A percentile compares a stretch with the other conserved stretches of the same genome.
These are phyloP conservation scores for Bothrops alternatus DNA, from an alignment of 2,797 vertebrate genomes.

Conservation along the genomic window DNA sequence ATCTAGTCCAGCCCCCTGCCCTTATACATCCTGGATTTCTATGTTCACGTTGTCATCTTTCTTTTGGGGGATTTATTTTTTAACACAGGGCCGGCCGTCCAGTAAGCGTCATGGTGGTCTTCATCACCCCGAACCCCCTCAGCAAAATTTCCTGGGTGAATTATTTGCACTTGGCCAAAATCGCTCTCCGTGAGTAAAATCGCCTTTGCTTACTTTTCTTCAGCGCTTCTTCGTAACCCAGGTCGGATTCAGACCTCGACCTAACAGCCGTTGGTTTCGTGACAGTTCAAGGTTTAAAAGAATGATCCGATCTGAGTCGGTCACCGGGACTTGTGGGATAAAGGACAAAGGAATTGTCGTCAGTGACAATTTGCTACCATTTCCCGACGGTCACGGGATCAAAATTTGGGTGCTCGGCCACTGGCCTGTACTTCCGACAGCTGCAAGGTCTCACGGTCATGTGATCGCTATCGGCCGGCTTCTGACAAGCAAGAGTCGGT, in stretches of 20 bases:
- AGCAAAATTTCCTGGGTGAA: conserved; percentile 95
- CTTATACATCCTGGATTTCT: no score
- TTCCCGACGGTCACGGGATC: not conserved
- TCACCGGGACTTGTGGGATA: not conserved
- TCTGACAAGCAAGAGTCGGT: not conserved
- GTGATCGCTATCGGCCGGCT: no score
- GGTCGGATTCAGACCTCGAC: rapidly evolving
- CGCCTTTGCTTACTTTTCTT: no score
- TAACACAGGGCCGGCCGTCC: conserved; percentile 83
- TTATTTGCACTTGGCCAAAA: conserved; percentile 85
- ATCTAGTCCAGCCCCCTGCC: no score
- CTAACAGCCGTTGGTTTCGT: not conserved
- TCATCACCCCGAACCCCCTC: conserved; percentile 86
- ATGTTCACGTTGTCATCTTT: not conserved
- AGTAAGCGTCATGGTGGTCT: conserved; percentile 89
- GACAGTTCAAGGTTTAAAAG: not conserved
- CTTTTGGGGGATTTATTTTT: not conserved
- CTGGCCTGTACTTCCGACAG: no score
- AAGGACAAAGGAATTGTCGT: not conserved
- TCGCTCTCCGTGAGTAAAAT: conserved; percentile 81
- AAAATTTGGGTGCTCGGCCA: not conserved
- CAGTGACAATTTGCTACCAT: not conserved
- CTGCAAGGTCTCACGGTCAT: not conserved
- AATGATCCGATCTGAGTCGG: not conserved
- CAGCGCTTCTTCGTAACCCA: not conserved